phyloP scores from a whole-genome alignment of 2,888 invertebrate species.

The Polietes domitor region DNA sequence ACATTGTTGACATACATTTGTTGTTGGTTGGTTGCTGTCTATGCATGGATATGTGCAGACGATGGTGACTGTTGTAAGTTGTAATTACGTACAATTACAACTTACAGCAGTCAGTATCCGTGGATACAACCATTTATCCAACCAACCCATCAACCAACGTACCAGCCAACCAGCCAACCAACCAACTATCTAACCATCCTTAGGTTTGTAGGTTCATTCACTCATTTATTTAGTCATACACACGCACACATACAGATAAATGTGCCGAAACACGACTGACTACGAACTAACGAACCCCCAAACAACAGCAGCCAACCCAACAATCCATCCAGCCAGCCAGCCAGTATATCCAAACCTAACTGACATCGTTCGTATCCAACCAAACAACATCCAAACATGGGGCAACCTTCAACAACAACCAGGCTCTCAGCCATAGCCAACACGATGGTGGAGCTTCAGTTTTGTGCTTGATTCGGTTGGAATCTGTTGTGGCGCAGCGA shows the following conservation, averaged over 20 bases:
- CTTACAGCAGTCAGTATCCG: no score
- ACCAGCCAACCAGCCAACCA: not conserved
- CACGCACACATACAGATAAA: not conserved
- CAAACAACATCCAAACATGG: slow-evolving; percentile 43
- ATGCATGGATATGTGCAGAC: not conserved
- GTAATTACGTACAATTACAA: no score
- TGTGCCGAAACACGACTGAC: not conserved
- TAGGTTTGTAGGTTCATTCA: slow-evolving; percentile 39
- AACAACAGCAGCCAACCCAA: not conserved
- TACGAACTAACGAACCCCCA: not conserved
- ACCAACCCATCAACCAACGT: no score
- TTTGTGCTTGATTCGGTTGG: slow-evolving; percentile 32
- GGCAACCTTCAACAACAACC: slow-evolving; percentile 36
- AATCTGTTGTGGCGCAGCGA: not conserved
- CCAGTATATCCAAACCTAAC: no score
- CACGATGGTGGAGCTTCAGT: not conserved
- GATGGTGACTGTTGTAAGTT: no score
- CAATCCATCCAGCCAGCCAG: not conserved
- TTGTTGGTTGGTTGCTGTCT: slow-evolving; percentile 24
- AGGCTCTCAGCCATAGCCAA: slow-evolving; percentile 34
- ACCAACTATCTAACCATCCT: not conserved
- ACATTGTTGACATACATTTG: slow-evolving; percentile 65
- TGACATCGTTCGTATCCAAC: no score
- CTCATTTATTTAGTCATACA: not conserved
- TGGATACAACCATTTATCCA: no score